Percentiles rank a stretch among this genome's conserved stretches.
These are phyloP conservation scores for Agrotis ipsilon DNA, from an alignment of 2,888 invertebrate species.

Conservation along the genomic window DNA sequence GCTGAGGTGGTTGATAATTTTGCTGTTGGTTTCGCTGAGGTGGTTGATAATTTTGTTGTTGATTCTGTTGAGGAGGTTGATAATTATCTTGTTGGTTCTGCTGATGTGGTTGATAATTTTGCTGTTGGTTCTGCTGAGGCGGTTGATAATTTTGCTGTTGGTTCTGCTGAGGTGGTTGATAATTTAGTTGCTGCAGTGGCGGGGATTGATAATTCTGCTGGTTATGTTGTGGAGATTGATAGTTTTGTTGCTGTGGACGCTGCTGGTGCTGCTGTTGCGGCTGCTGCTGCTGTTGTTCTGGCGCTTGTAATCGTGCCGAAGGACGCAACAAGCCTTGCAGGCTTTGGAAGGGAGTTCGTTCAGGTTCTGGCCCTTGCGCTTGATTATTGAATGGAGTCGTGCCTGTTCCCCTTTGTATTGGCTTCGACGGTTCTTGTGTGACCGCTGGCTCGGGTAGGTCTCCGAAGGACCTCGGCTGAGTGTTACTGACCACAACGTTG, in stretches of 20 bases:
- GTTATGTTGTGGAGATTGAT: slow-evolving; percentile 23
- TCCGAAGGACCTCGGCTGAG: slow-evolving; percentile 83
- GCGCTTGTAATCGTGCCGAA: slow-evolving; percentile 20
- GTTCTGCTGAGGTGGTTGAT: slow-evolving; percentile 16
- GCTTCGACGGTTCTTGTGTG: slow-evolving; percentile 31
- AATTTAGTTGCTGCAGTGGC: slow-evolving; percentile 25
- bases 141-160: slow-evolving; percentile 21
- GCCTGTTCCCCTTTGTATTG: slow-evolving; percentile 29
- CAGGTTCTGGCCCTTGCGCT: slow-evolving; percentile 17
- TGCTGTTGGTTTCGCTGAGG: slow-evolving; percentile 1
- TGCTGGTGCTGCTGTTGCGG: slow-evolving; percentile 10
- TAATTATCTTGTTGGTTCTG: slow-evolving; percentile 15
- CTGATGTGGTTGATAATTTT: slow-evolving; percentile 12
- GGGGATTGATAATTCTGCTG: slow-evolving; percentile 37
- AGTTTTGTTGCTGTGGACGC: slow-evolving; percentile 26
- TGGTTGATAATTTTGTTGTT: slow-evolving; percentile 10
- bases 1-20: slow-evolving; percentile 7
- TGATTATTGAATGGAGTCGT: slow-evolving; percentile 24
- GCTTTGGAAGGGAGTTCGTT: slow-evolving; percentile 22
- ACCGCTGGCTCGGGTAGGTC: slow-evolving; percentile 73
- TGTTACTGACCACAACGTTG: slow-evolving; percentile 75
- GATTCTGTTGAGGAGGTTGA: slow-evolving; percentile 21
- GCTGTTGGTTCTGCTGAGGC: slow-evolving; percentile 14
- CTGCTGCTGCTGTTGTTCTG: slow-evolving; percentile 25
- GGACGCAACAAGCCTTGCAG: slow-evolving; percentile 39